Evolutionary conservation across 2,113 vertebrate species (phyloP), one percentile per base, ranked within the genome.

Genomic region (Clarias magur): DNA sequence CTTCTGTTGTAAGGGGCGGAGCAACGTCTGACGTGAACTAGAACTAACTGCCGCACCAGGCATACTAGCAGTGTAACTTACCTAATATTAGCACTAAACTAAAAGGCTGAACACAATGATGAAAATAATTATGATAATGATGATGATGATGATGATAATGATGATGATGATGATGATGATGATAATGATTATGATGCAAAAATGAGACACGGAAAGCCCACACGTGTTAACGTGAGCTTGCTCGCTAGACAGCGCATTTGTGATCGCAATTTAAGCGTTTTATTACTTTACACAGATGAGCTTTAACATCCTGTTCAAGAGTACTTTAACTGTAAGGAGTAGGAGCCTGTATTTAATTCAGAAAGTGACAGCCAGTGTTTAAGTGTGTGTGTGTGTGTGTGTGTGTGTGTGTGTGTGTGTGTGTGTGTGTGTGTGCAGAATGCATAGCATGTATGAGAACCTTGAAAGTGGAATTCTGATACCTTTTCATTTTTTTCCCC

Each of bases 381-480:
- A 25, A 12, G 75, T 78, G 75, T 78, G 75, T 78, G 65, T 27
- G 65, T 67, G 65, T 67, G n/a, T 67, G n/a, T n/a, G 23, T 67
- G 48, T 76, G 73, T 53, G 21, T 53, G 75, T 78, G 53, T 48
- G 42, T 53, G 73, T 76, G 42, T 15, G 48, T 16, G 48, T 25
- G 34, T 23, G 19, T 48, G 72, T 73, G 38, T n/a, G 72, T 75
- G 75, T 54, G 48, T n/a, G 42, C 68, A 72, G 30, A 38, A 16
- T 38, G 17, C 16, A 72, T 34, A 38, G 68, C 17, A 0, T 48
- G 38, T 48, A 48, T 80, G 54, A 30, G 15, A 1, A 30, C 53
- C 76, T 30, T 79, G 76, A 57, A n/a, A 30, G 25, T 57, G 54
- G 53, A 79, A 79, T 79, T 57, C 54, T 30, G 15, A 79, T 57